phyloP scores from a whole-genome alignment of 2,113 vertebrate species.

The Muntiacus reevesi region DNA sequence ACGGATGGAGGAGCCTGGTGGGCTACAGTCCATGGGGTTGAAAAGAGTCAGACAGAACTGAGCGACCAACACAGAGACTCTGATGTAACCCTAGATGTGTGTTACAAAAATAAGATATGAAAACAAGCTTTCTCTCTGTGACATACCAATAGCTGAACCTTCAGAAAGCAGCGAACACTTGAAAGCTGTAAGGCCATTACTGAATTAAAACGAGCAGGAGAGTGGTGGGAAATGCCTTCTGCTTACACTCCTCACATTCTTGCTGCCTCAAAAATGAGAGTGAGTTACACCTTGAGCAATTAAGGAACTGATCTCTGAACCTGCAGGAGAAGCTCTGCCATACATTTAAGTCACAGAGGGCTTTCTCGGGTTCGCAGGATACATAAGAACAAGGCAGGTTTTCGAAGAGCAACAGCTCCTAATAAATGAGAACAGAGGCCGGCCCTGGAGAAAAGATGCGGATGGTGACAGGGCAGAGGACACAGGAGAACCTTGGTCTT shows the following conservation, averaged over 20 bases:
- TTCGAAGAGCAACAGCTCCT: background rate
- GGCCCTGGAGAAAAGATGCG: background rate
- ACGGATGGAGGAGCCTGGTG: background rate
- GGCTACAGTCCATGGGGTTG: background rate
- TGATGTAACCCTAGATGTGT: background rate
- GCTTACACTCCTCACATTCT: accelerated
- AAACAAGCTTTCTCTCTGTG: background rate
- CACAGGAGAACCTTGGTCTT: background rate
- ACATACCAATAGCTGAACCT: background rate
- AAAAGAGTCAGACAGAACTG: background rate
- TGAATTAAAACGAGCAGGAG: background rate
- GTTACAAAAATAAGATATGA: background rate
- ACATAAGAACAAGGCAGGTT: background rate
- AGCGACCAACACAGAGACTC: background rate
- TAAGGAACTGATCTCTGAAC: background rate
- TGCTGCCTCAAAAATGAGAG: accelerated
- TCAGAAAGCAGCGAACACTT: background rate
- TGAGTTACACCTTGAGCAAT: background rate
- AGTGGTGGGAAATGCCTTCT: background rate
- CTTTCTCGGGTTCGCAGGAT: background rate
- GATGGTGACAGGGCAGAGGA: background rate
- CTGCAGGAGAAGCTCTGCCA: background rate
- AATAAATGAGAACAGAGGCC: background rate
- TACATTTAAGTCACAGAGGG: background rate
- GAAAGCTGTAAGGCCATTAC: background rate